Evolutionary conservation across 2,888 invertebrate species (phyloP).

Genomic region (Protodeltote pygarga): DNA sequence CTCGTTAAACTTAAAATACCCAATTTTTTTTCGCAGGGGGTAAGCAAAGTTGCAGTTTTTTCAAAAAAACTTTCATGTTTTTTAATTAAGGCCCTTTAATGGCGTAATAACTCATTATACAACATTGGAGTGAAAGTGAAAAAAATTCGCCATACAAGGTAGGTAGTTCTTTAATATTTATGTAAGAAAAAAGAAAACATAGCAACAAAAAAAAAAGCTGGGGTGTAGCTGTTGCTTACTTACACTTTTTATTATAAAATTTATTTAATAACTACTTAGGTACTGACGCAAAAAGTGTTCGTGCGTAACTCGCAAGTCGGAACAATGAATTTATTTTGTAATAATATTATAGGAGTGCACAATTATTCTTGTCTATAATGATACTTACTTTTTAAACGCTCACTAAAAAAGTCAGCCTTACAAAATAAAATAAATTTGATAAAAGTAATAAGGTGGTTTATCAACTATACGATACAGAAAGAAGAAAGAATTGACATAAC

Average conservation of each 20-base stretch:
- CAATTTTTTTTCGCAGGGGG: background rate
- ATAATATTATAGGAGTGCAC: conserved; percentile 12
- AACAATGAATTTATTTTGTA: conserved; percentile 32
- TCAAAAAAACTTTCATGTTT: conserved; percentile 1
- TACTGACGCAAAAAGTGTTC: conserved; percentile 39
- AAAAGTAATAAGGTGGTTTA: too few species aligned
- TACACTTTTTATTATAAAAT: conserved; percentile 33
- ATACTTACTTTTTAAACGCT: too few species aligned
- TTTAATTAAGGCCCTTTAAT: conserved; percentile 6
- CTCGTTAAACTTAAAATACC: too few species aligned
- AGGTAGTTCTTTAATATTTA: conserved; percentile 32
- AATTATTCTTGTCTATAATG: background rate
- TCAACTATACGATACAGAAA: too few species aligned
- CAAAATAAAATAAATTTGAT: too few species aligned
- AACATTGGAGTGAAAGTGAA: conserved; percentile 57
- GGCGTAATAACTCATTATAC: too few species aligned
- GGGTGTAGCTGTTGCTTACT: background rate
- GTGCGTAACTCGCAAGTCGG: conserved; percentile 46
- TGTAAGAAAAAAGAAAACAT: conserved; percentile 47
- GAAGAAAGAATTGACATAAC: too few species aligned
- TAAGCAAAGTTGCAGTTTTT: conserved; percentile 1
- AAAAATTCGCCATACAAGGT: conserved; percentile 44
- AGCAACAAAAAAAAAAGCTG: conserved; percentile 24
- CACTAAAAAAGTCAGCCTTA: too few species aligned
- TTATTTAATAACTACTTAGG: too few species aligned